Percentiles rank a stretch among this genome's conserved stretches.
Conservation (phyloP, 2,797 vertebrate genomes). For the Acanthis flammea region DNA sequence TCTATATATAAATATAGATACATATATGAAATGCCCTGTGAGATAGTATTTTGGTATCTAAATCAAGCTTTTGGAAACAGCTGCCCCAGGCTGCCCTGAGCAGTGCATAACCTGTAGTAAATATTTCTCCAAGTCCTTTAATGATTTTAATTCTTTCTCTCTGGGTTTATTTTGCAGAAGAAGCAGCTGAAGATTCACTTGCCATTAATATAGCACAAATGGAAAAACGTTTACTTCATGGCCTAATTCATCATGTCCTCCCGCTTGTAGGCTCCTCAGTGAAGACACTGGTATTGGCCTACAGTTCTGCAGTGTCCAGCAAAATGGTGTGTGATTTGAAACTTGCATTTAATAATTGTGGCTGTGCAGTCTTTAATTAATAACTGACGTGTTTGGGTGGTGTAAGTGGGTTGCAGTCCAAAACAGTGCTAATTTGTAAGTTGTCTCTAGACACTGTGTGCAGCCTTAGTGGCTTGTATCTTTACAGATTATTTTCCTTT, state of each 20-base stretch:
- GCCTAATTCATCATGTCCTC: slow-evolving; percentile 91
- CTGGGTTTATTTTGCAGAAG: slow-evolving; percentile 79
- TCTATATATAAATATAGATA: no score
- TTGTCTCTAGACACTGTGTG: background rate
- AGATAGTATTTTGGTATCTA: background rate
- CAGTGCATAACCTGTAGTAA: background rate
- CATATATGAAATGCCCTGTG: background rate
- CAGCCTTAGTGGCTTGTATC: background rate
- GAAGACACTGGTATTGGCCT: slow-evolving; percentile 90
- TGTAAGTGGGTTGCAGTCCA: background rate
- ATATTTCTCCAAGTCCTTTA: background rate
- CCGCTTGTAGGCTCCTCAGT: slow-evolving; percentile 88
- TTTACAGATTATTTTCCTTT: background rate
- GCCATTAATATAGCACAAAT: slow-evolving; percentile 87
- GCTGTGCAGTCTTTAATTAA: background rate
- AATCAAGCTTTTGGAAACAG: background rate
- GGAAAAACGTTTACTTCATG: slow-evolving; percentile 91
- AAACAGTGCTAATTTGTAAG: background rate
- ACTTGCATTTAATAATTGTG: background rate
- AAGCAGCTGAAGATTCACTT: slow-evolving; percentile 77
- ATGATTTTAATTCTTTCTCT: background rate
- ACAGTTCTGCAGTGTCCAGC: slow-evolving; percentile 92
- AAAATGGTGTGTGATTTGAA: slow-evolving; percentile 87
- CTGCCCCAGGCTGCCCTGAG: background rate
- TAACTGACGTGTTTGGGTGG: background rate